phyloP scores from a whole-genome alignment of 64 coral and sea anemone species.

The Acropora tenuis region DNA sequence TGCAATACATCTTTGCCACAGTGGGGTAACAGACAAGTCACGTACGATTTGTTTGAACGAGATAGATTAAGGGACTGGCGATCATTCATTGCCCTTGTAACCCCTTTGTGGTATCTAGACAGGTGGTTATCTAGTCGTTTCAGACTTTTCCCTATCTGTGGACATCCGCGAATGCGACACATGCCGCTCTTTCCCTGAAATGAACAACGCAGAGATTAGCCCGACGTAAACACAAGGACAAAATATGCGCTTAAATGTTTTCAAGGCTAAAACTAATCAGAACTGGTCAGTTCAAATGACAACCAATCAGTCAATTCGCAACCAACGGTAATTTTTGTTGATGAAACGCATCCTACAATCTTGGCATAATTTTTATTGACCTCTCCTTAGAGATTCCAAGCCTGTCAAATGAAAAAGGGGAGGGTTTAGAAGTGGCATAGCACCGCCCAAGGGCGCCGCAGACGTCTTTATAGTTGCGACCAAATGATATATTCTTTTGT shows the following conservation, averaged over 20 bases:
- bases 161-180: neutral
- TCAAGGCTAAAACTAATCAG: neutral
- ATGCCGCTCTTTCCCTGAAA: neutral
- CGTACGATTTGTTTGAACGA: neutral
- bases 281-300: neutral
- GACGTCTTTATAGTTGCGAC: no score
- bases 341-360: neutral
- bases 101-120: no score
- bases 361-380: neutral
- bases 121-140: neutral
- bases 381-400: neutral
- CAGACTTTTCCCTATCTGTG: neutral
- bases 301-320: conserved; percentile 2
- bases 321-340: neutral
- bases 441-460: no score
- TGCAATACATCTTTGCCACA: conserved; percentile 19
- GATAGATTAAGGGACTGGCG: neutral
- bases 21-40: neutral
- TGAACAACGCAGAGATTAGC: neutral
- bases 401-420: no score
- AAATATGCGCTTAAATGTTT: neutral
- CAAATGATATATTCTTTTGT: no score
- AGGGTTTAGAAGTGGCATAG: no score
- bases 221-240: neutral
- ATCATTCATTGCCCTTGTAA: conserved; percentile 12